Evolutionary conservation across 2,888 invertebrate species (phyloP).

Genomic region (Eudasyphora cyanicolor): DNA sequence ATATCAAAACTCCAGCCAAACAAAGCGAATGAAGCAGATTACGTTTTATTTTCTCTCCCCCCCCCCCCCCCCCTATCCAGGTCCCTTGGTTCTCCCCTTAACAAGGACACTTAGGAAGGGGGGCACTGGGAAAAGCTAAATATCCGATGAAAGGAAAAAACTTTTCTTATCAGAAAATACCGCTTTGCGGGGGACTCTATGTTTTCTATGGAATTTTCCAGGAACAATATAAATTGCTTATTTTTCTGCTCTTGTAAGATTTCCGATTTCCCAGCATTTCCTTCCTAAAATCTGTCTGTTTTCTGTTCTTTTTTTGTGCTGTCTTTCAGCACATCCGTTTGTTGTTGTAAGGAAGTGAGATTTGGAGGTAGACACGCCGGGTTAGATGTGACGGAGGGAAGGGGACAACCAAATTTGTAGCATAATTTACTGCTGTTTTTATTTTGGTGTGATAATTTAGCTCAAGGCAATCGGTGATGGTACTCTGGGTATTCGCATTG

Average conservation of each 20-base stretch:
- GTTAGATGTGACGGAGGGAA: not conserved
- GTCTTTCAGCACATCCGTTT: not conserved
- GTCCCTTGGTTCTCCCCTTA: too few relatives aligned
- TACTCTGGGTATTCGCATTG: not conserved
- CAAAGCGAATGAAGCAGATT: not conserved
- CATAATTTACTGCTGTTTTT: constrained; percentile 4
- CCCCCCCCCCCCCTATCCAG: not conserved
- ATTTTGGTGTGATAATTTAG: not conserved
- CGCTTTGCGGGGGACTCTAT: too few relatives aligned
- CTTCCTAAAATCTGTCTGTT: too few relatives aligned
- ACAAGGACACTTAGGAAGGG: not conserved
- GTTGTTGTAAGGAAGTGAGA: not conserved
- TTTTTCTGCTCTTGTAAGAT: not conserved
- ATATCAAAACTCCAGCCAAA: not conserved
- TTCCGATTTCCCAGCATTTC: not conserved
- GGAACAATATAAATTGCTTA: constrained; percentile 1
- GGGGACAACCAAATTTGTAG: not conserved
- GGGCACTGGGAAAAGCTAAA: not conserved
- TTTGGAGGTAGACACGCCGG: too few relatives aligned
- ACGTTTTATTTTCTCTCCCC: not conserved
- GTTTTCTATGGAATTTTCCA: too few relatives aligned
- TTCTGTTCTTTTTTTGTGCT: too few relatives aligned
- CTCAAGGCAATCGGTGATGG: too few relatives aligned
- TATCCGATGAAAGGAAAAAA: not conserved
- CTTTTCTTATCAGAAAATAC: not conserved